Conservation (phyloP, 2,888 invertebrate species). For the Cheilosia impressa region DNA sequence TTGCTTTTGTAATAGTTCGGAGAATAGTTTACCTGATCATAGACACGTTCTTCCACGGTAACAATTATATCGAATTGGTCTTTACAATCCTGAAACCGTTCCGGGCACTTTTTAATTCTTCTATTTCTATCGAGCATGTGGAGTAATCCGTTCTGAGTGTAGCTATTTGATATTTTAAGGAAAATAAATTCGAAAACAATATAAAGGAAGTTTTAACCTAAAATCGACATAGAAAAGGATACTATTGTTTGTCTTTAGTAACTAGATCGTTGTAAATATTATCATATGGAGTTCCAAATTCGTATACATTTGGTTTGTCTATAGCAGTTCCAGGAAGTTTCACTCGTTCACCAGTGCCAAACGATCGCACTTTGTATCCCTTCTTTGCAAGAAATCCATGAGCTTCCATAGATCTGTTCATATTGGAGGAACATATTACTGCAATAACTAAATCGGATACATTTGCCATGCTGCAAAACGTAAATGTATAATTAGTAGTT, state of each 20-base stretch:
- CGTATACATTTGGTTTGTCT: constrained; percentile 98
- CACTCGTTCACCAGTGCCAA: constrained; percentile 97
- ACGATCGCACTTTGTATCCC: constrained; percentile 97
- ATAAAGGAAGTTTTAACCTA: background rate
- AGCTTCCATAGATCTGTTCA: constrained; percentile 99
- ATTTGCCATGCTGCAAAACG: constrained; percentile 78
- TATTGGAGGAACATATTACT: constrained; percentile 99
- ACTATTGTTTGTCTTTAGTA: constrained; percentile 95
- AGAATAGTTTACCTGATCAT: constrained; percentile 89
- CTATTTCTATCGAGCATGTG: constrained; percentile 99
- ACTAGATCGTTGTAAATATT: constrained; percentile 97
- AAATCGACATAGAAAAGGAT: constrained; percentile 82
- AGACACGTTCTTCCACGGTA: constrained; percentile 99
- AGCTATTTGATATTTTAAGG: constrained; percentile 83
- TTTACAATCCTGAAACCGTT: constrained; percentile 94
- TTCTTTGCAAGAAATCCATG: constrained; percentile 98
- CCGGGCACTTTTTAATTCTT: constrained; percentile 96
- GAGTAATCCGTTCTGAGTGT: constrained; percentile 98
- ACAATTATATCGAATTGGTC: constrained; percentile 98
- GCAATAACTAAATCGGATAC: constrained; percentile 89
- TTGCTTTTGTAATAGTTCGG: background rate
- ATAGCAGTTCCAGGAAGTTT: constrained; percentile 97
- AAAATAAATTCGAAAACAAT: background rate
- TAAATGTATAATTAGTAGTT: background rate
- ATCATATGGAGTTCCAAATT: constrained; percentile 97